A percentile compares a stretch with the other conserved stretches of the same genome.
phyloP scores from a whole-genome alignment of 37 sponge, comb jelly and placozoan genomes.

The Dysidea cf. avara region DNA sequence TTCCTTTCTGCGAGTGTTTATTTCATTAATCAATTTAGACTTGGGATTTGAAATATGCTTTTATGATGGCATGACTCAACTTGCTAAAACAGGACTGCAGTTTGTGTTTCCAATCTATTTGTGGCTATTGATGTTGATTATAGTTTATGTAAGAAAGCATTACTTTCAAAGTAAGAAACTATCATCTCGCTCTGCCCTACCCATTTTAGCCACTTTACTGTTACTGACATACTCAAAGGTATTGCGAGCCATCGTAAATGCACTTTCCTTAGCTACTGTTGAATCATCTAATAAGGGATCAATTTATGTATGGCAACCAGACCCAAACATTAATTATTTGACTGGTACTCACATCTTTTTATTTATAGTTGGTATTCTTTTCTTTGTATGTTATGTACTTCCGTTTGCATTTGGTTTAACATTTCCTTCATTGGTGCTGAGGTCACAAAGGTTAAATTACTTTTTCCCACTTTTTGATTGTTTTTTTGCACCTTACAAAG shows the following conservation, averaged over 20 bases:
- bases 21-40: too few relatives aligned
- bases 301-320: conserved; percentile 22
- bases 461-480: conserved; percentile 36
- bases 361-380: conserved; percentile 10
- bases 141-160: too few relatives aligned
- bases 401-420: conserved; percentile 13
- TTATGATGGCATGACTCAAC: too few relatives aligned
- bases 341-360: neutral
- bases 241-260: conserved; percentile 21
- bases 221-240: conserved; percentile 49
- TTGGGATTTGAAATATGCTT: too few relatives aligned
- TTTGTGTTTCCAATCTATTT: too few relatives aligned
- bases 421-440: conserved; percentile 7
- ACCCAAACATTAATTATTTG: conserved; percentile 24
- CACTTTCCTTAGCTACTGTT: conserved; percentile 7
- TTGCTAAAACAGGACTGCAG: too few relatives aligned
- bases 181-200: neutral
- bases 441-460: neutral
- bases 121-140: too few relatives aligned
- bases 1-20: too few relatives aligned
- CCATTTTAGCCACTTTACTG: conserved; percentile 42
- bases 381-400: conserved; percentile 6
- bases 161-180: too few relatives aligned
- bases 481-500: conserved; percentile 35
- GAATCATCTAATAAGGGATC: neutral